phyloP scores from a whole-genome alignment of 2,888 invertebrate species.

The Dione juno region DNA sequence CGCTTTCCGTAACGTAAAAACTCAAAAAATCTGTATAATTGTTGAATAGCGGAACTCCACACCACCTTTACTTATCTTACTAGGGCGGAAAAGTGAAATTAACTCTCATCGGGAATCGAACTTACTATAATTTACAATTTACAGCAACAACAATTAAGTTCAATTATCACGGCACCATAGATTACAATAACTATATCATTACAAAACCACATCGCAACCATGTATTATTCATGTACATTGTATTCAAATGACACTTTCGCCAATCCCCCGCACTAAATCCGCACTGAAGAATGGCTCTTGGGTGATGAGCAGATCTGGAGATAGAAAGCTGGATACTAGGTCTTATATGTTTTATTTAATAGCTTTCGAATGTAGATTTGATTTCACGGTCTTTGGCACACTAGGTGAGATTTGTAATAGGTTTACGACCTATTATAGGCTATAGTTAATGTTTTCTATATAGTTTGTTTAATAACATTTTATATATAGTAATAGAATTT shows the following conservation, averaged over 20 bases:
- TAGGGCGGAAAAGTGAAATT: too few relatives aligned
- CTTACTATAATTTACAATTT: not conserved
- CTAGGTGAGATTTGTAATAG: not conserved
- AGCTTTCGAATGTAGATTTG: slow-evolving; percentile 35
- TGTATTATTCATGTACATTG: slow-evolving; percentile 80
- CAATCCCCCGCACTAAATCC: slow-evolving; percentile 71
- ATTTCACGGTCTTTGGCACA: slow-evolving; percentile 18
- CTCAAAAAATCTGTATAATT: too few relatives aligned
- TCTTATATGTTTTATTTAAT: slow-evolving; percentile 41
- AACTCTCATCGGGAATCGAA: too few relatives aligned
- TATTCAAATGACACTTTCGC: slow-evolving; percentile 82
- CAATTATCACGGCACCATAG: slow-evolving; percentile 27
- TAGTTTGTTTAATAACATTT: too few relatives aligned
- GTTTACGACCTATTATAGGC: not conserved
- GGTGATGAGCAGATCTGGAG: slow-evolving; percentile 34
- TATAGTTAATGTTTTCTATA: too few relatives aligned
- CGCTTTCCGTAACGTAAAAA: not conserved
- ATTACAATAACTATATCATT: slow-evolving; percentile 57
- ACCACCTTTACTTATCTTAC: not conserved
- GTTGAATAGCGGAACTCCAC: not conserved
- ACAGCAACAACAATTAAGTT: not conserved
- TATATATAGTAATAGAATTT: too few relatives aligned
- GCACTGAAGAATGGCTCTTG: slow-evolving; percentile 57
- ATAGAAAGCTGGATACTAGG: slow-evolving; percentile 34
- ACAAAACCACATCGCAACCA: slow-evolving; percentile 72